A percentile compares a stretch with the other conserved stretches of the same genome.
These are phyloP conservation scores for Sphenodon punctatus DNA, from an alignment of 2,797 vertebrate genomes.

Conservation along the genomic window DNA sequence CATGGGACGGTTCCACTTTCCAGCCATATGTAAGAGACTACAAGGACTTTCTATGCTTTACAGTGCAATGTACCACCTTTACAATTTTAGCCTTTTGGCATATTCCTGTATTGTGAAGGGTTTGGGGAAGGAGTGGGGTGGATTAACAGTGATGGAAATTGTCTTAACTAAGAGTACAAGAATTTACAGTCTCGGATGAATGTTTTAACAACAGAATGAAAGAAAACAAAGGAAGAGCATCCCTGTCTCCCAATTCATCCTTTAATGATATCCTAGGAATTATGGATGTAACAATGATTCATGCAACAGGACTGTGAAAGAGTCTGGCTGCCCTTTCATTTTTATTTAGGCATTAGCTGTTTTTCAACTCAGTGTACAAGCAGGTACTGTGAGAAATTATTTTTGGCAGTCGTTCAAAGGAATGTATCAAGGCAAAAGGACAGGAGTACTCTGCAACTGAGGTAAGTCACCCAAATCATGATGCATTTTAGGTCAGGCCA, in stretches of 20 bases:
- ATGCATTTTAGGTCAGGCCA: slow-evolving; percentile 24
- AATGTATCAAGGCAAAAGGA: neutral
- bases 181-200: neutral
- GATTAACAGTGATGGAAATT: neutral
- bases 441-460: neutral
- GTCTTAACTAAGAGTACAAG: slow-evolving; percentile 10
- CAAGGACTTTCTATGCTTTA: neutral
- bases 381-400: slow-evolving; percentile 34
- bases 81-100: neutral
- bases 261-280: slow-evolving; percentile 57
- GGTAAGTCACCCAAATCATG: neutral
- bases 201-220: slow-evolving; percentile 28
- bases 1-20: neutral
- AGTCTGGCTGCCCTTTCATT: slow-evolving; percentile 42
- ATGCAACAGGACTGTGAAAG: slow-evolving; percentile 43
- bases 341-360: slow-evolving; percentile 40
- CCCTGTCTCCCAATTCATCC: slow-evolving; percentile 39
- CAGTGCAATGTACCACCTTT: neutral
- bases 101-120: neutral
- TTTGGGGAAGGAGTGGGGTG: neutral
- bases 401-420: slow-evolving; percentile 33
- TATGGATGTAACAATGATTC: slow-evolving; percentile 59
- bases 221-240: slow-evolving; percentile 37
- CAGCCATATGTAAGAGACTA: neutral
- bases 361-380: slow-evolving; percentile 47